Base-by-base conservation (phyloP, 1,140 invertebrate genomes). In the Chrysopa pallens region DNA sequence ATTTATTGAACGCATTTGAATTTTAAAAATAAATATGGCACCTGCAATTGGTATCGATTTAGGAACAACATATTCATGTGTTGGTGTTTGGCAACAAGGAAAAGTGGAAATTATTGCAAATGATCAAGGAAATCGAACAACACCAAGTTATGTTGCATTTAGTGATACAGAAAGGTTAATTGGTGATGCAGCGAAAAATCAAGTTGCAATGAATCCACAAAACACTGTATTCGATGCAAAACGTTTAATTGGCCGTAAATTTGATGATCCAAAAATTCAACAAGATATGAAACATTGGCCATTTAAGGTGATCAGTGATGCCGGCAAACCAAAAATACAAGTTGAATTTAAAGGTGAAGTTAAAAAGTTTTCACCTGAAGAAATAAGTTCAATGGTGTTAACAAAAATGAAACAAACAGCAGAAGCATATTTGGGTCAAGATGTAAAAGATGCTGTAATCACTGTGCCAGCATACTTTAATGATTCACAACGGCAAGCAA, bases 41-140 rank as follows among this genome's bases (percentile, higher is more conserved):
- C 31, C 31, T 4, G 78, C 78, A 46, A 74, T 83, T 53, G 80
- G 80, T 57, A 84, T 84, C 51, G 80, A 84, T 64, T 63, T 83
- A 50, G 82, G 83, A 31, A 86, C 73, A 46, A 84, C 78, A 35
- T 85, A 84, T 58, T 84, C 80, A 33, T 85, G 83, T 49, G 82
- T 87, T 7, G 83, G 79, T 36, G 80, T 85, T 4, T 86, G 74
- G 65, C 77, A 84, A 51, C 72, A 90, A 55, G 87, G 84, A 39
- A 89, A 87, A 63, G 80, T 92, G 36, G 87, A 91, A 62, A 91
- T 92, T 54, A 91, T 93, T 52, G 87, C 87, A 53, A 93, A 94
- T 58, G 89, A 93, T 59, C 87, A 91, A 67, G 90, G 89, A 14
- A 93, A 93, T 64, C 66, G 88, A 37, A 93, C 87, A 23, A 92